phyloP scores from a whole-genome alignment of 2,888 invertebrate genomes.

The Acholoe squamosa region DNA sequence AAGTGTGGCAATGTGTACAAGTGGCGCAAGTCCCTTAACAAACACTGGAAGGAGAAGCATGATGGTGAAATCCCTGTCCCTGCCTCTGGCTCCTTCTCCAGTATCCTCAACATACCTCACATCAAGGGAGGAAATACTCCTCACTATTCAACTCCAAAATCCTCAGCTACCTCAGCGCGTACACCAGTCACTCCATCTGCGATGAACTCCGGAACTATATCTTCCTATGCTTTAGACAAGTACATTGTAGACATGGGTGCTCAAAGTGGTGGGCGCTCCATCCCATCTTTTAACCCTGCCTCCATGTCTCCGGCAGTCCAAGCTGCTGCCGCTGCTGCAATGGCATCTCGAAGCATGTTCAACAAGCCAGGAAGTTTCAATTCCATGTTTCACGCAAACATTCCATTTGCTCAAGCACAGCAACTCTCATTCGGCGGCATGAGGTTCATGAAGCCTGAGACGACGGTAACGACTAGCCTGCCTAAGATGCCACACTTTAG shows the following conservation, averaged over 20 bases:
- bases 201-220: slow-evolving; percentile 13
- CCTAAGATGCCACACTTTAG: slow-evolving; percentile 11
- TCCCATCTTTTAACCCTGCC: neutral
- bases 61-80: slow-evolving; percentile 78
- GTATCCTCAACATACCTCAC: slow-evolving; percentile 65
- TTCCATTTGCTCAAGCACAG: neutral
- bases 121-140: slow-evolving; percentile 1
- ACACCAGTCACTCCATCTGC: slow-evolving; percentile 11
- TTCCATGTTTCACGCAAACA: slow-evolving; percentile 40
- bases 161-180: slow-evolving; percentile 41
- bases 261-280: slow-evolving; percentile 37
- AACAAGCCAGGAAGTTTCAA: neutral
- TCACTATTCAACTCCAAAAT: slow-evolving; percentile 32
- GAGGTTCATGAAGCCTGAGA: slow-evolving; percentile 28
- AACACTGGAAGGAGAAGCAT: slow-evolving; percentile 84
- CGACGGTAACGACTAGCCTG: neutral
- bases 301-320: neutral
- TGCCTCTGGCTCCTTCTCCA: slow-evolving; percentile 60
- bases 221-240: slow-evolving; percentile 40
- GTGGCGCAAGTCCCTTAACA: slow-evolving; percentile 83
- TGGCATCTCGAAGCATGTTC: neutral
- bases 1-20: slow-evolving; percentile 83
- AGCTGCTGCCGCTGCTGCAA: neutral
- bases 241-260: slow-evolving; percentile 58
- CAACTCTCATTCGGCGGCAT: neutral